Conservation (phyloP, 2,888 invertebrate species). For the Lampropteryx suffumata region DNA sequence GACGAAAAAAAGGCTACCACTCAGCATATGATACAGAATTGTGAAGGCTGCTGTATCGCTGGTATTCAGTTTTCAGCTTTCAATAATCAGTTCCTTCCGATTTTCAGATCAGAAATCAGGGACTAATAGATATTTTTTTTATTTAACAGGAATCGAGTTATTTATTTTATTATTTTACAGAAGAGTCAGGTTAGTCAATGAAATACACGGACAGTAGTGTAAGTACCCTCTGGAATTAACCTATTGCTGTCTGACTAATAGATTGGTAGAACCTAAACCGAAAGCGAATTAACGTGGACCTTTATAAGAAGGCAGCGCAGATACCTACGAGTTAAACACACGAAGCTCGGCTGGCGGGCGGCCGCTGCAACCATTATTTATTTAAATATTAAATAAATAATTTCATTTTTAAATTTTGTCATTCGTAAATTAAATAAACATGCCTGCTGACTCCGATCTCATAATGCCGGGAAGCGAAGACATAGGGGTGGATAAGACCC, state of each 20-base stretch:
- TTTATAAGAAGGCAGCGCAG: conserved; percentile 75
- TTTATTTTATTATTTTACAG: no score
- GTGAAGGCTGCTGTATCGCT: no score
- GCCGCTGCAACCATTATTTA: conserved; percentile 47
- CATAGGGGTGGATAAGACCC: conserved; percentile 50
- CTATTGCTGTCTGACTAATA: conserved; percentile 33
- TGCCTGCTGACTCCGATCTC: conserved; percentile 77
- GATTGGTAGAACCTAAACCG: conserved; percentile 70
- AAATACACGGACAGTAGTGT: no score
- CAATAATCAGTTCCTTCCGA: no score
- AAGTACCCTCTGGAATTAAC: no score
- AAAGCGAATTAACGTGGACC: conserved; percentile 65
- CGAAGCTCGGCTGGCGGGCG: conserved; percentile 60
- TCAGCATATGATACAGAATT: no score
- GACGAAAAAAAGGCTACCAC: no score
- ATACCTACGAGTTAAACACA: conserved; percentile 64
- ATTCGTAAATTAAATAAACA: conserved; percentile 48
- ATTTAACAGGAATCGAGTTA: no score
- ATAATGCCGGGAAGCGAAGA: conserved; percentile 62
- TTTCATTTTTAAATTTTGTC: conserved; percentile 47
- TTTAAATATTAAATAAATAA: conserved; percentile 35
- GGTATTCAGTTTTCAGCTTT: no score
- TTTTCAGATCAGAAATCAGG: no score
- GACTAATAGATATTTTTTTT: no score
- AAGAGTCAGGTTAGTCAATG: no score